phyloP scores from a whole-genome alignment of 1,140 invertebrate genomes.

The Nymphalis io region DNA sequence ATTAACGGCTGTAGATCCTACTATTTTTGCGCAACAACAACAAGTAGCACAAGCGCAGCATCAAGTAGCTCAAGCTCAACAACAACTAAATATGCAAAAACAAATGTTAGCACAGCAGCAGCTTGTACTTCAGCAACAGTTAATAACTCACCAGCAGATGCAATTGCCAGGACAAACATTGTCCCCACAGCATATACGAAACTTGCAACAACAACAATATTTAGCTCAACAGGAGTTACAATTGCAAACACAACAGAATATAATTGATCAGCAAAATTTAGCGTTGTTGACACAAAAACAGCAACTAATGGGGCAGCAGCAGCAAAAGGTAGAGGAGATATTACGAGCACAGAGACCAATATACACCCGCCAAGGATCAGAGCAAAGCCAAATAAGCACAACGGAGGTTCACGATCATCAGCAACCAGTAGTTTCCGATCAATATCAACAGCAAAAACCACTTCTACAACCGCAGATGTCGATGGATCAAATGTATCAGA shows the following conservation, averaged over 20 bases:
- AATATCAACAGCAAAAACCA: slow-evolving; percentile 71
- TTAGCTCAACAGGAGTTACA: slow-evolving; percentile 77
- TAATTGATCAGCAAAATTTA: slow-evolving; percentile 72
- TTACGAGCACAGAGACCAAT: slow-evolving; percentile 68
- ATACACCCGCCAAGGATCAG: slow-evolving; percentile 68
- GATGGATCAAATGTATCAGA: slow-evolving; percentile 68
- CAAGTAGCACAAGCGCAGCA: slow-evolving; percentile 75
- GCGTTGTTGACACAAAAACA: slow-evolving; percentile 76
- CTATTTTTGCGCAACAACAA: slow-evolving; percentile 63
- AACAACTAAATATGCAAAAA: slow-evolving; percentile 74
- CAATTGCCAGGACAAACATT: slow-evolving; percentile 78
- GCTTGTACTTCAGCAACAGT: slow-evolving; percentile 73
- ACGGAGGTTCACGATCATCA: slow-evolving; percentile 65
- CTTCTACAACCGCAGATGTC: slow-evolving; percentile 65
- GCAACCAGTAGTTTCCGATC: slow-evolving; percentile 59
- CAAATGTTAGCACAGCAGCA: slow-evolving; percentile 75
- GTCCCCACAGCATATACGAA: slow-evolving; percentile 76
- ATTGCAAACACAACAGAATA: slow-evolving; percentile 71
- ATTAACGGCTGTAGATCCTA: slow-evolving; percentile 59
- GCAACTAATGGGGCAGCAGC: slow-evolving; percentile 79
- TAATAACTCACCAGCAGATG: slow-evolving; percentile 68
- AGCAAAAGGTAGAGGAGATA: slow-evolving; percentile 74
- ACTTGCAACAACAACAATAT: slow-evolving; percentile 77
- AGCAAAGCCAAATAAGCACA: slow-evolving; percentile 70
- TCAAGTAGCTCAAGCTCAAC: slow-evolving; percentile 68